Evolutionary conservation across 2,888 invertebrate genomes (phyloP), one percentile per base, ranked within the genome.

Genomic region (Lacanobia wlatinum): DNA sequence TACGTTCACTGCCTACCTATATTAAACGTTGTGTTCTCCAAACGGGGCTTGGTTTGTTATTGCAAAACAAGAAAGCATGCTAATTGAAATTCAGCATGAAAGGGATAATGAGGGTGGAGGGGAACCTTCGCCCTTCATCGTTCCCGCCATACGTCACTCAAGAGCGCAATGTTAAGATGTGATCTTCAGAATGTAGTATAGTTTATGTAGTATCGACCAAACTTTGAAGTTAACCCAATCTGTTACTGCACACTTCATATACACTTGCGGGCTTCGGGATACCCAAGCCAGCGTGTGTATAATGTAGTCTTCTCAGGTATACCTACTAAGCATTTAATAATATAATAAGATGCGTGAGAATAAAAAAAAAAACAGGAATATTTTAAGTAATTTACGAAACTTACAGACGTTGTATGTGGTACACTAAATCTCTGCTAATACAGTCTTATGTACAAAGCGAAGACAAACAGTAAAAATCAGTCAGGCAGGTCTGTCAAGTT

Each of bases 41-140:
- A 91, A 90, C 89, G 88, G 90, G 88, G 82, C 80, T 87, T 87
- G 87, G 91, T 91, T 91, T 94, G 95, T 93, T 94, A 94, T 95
- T 93, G 93, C 94, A 91, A 92, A 95, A 94, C 93, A 95, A 88
- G 93, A 94, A 93, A 94, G 92, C 95, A 92, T 93, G 92, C 94
- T 95, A 94, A 94, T 96, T 96, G 91, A 96, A 95, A 96, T 96
- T 95, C 96, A 96, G 92, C 94, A 96, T 93, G 93, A 91, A 95
- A 96, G 95, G 96, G 96, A 96, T 96, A 96, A 96, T 96, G 91
- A 96, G 94, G 93, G 92, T 87, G 91, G 89, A 48, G 73, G 76
- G 78, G 74, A 69, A 65, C 74, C 70, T 68, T 71, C 87, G 84
- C 89, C 86, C 82, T 83, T 86, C 78, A 83, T 80, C 80, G 74